Evolutionary conservation across 1,140 invertebrate genomes (phyloP), one percentile per base, ranked within the genome.

Genomic region (Metopolophium dirhodum): DNA sequence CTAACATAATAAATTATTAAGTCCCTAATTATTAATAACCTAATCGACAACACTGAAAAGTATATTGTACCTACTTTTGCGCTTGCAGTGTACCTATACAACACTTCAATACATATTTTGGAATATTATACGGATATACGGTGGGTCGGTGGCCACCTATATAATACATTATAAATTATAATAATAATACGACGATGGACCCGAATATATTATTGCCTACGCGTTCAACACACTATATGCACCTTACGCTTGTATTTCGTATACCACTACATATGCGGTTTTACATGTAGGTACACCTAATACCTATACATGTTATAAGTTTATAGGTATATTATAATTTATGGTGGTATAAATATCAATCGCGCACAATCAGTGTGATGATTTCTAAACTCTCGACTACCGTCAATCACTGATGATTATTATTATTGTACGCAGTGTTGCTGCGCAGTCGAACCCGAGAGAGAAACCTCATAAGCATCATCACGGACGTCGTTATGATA

Each of bases 381-480:
- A 57, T 88, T 88, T 90, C 51, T 37, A 90, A 90, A 57, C 51
- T 90, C n/a, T 90, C 49, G 88, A 57, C 88, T 90, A 90, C 88
- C 35, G 88, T 90, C 88, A 90, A 90, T 90, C 88, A 90, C 49
- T 37, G 88, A 11, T 49, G 14, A 51, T 87, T 49, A 49, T 87
- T 83, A 37, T 87, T 49, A n/a, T 51, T n/a, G 7, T 51, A 57
- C 35, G 51, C 51, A 11, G 22, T 57, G 37, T 26, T 1, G 88
- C 23, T 26, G 35, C 57, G 9, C 61, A 77, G 11, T 68, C 11
- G 61, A n/a, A 68, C 61, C 61, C 22, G 87, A 90, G 37, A 57
- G 51, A 90, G 88, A 90, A 90, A 90, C 88, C 88, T 90, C 88
- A 57, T 57, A 57, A 90, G 88, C 88, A 90, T 90, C 88, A 57